Evolutionary conservation across 1,140 invertebrate species (phyloP), one percentile per base, ranked within the genome.

Genomic region (Phenacoccus solenopsis): DNA sequence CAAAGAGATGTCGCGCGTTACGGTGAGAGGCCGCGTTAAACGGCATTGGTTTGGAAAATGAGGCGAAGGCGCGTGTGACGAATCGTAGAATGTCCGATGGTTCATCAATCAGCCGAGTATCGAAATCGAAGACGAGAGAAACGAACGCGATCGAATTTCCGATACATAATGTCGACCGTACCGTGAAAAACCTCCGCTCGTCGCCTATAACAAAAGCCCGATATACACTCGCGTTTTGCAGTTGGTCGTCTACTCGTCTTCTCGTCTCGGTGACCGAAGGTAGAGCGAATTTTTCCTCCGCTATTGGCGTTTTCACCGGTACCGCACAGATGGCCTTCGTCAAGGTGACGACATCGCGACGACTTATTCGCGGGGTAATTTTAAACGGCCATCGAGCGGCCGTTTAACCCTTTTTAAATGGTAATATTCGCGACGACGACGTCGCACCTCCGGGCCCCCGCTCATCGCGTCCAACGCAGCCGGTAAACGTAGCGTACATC

Each of bases 81-180:
- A 64, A 64, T 64, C 59, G 59, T 10, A 64, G 59, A 64, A 64
- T 64, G 59, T 64, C 59, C 59, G 59, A 64, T 64, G 20, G 20
- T 64, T 64, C 59, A 64, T 64, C 59, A 64, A 64, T 64, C 59
- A 64, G 20, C 20, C 21, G 16, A 5, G 59, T 64, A 64, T 64
- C 59, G 32, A n/a, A 10, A 10, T 38, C n/a, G 38, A n/a, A 64
- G 10, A 10, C 59, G 20, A n/a, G n/a, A n/a, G n/a, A n/a, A n/a
- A n/a, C n/a, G 38, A 10, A 10, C 10, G 12, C 22, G 25, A 25
- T 59, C 56, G 56, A 59, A 59, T 4, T 64, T 64, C 13, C 20
- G n/a, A n/a, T 64, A 13, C 22, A 64, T 64, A 64, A 64, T 64
- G 59, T 64, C 59, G 59, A 64, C 56, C 56, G n/a, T 27, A 64